Evolutionary conservation across 30 jellyfish, hydroid and myxozoan genomes (phyloP).

Genomic region (Hydractinia symbiolongicarpus): DNA sequence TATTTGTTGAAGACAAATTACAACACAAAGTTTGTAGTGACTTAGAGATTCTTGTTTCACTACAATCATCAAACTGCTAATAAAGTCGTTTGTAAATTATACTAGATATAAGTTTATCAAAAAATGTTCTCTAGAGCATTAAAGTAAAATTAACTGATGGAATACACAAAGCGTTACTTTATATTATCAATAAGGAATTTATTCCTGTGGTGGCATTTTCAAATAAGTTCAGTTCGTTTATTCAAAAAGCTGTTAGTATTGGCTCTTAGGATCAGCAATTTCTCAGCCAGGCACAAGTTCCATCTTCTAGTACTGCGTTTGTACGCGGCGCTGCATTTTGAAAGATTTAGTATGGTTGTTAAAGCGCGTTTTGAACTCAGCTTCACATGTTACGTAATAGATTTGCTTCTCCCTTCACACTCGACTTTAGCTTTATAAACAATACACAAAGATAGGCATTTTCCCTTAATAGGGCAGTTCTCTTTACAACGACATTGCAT

Average conservation of each 20-base stretch:
- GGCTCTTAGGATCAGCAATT: slow-evolving; percentile 7
- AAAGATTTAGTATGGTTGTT: neutral
- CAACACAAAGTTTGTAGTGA: slow-evolving; percentile 7
- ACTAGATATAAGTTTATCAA: neutral
- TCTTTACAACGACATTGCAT: too few species aligned
- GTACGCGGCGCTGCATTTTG: neutral
- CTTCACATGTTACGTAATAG: neutral
- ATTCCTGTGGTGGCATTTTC: slow-evolving; percentile 2
- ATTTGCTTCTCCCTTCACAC: neutral
- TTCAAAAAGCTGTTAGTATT: slow-evolving; percentile 3
- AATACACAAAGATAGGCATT: neutral
- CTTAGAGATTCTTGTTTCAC: neutral
- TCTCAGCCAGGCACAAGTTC: slow-evolving; percentile 21
- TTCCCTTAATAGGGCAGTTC: neutral
- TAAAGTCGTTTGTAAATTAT: neutral
- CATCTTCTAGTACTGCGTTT: slow-evolving; percentile 17
- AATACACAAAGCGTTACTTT: neutral
- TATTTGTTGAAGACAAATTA: too few species aligned
- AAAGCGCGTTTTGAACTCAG: neutral
- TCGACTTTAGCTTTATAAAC: neutral
- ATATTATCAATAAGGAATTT: neutral
- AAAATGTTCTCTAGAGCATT: neutral
- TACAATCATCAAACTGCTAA: neutral
- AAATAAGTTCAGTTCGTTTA: slow-evolving; percentile 16
- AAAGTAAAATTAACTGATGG: neutral